phyloP scores from a whole-genome alignment of 2,797 vertebrate species.

The Moxostoma hubbsi region DNA sequence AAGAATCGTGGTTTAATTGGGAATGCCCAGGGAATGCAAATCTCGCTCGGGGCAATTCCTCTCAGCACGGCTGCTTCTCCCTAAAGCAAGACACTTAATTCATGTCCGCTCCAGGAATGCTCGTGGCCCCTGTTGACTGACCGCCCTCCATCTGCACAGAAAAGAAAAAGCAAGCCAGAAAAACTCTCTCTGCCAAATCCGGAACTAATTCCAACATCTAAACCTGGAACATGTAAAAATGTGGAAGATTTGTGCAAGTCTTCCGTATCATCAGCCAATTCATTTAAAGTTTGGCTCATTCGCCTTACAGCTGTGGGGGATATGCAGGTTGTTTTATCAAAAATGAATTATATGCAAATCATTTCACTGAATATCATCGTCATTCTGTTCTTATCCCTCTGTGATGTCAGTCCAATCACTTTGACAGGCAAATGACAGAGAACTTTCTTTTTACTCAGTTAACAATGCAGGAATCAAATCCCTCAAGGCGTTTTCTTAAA shows the following conservation, averaged over 20 bases:
- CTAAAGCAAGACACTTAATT: slow-evolving; percentile 33
- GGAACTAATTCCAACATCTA: slow-evolving; percentile 30
- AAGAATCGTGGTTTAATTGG: slow-evolving; percentile 34
- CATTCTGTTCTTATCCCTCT: slow-evolving; percentile 13
- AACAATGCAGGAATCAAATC: slow-evolving; percentile 29
- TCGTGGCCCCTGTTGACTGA: slow-evolving; percentile 22
- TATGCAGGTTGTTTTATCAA: slow-evolving; percentile 28
- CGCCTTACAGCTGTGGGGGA: neutral
- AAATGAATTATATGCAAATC: slow-evolving; percentile 29
- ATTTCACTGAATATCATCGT: slow-evolving; percentile 29
- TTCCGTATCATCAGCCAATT: slow-evolving; percentile 22
- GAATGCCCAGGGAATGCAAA: slow-evolving; percentile 25
- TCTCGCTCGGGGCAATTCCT: slow-evolving; percentile 20
- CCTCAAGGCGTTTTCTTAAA: slow-evolving; percentile 27
- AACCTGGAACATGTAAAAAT: slow-evolving; percentile 26
- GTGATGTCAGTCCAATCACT: slow-evolving; percentile 22
- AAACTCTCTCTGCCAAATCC: slow-evolving; percentile 19
- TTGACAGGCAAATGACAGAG: neutral
- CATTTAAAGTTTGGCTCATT: slow-evolving; percentile 32
- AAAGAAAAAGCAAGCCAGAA: neutral
- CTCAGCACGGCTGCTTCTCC: slow-evolving; percentile 31
- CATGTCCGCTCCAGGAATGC: slow-evolving; percentile 39
- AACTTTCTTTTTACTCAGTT: slow-evolving; percentile 7
- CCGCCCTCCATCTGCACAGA: slow-evolving; percentile 8
- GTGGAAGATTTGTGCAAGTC: neutral